Evolutionary conservation across 2,888 invertebrate genomes (phyloP).

Genomic region (Ichneumoninae sp.): DNA sequence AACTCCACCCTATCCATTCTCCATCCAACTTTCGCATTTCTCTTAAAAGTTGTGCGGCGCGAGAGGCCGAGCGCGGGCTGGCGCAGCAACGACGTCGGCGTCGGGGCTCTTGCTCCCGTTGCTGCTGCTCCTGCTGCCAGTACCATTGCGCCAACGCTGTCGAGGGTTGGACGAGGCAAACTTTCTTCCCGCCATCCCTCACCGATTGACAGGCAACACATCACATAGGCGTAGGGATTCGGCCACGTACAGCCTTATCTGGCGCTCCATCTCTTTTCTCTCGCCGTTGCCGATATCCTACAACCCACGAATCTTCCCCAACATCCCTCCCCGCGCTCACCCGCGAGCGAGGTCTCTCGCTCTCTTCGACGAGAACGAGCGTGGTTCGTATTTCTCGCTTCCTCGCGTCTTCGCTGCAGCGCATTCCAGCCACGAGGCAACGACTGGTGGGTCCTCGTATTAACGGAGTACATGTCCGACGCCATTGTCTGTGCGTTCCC

Average conservation of each 20-base stretch:
- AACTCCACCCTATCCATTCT: conserved; percentile 82
- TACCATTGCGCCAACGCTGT: conserved; percentile 58
- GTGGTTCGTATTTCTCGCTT: conserved; percentile 18
- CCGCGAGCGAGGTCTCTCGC: not conserved
- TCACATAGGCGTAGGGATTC: conserved; percentile 75
- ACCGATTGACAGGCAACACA: conserved; percentile 82
- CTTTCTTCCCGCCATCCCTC: conserved; percentile 80
- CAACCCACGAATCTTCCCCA: conserved; percentile 13
- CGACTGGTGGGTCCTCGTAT: conserved; percentile 53
- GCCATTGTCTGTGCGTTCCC: conserved; percentile 71
- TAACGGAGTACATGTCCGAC: conserved; percentile 72
- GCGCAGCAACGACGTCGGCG: conserved; percentile 67
- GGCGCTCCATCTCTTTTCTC: conserved; percentile 16
- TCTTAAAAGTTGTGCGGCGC: conserved; percentile 80
- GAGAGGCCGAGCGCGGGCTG: conserved; percentile 57
- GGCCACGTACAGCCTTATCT: conserved; percentile 48
- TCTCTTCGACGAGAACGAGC: not conserved
- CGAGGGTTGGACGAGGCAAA: conserved; percentile 71
- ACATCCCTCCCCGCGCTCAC: not conserved
- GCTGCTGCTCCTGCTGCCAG: conserved; percentile 55
- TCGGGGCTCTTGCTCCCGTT: conserved; percentile 60
- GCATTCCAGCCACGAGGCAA: conserved; percentile 29
- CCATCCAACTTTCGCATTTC: conserved; percentile 83
- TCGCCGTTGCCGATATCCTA: conserved; percentile 11
- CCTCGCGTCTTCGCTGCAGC: conserved; percentile 7